Evolutionary conservation across 2,113 vertebrate species (phyloP), one percentile per base, ranked within the genome.

Genomic region (Rallus limicola): DNA sequence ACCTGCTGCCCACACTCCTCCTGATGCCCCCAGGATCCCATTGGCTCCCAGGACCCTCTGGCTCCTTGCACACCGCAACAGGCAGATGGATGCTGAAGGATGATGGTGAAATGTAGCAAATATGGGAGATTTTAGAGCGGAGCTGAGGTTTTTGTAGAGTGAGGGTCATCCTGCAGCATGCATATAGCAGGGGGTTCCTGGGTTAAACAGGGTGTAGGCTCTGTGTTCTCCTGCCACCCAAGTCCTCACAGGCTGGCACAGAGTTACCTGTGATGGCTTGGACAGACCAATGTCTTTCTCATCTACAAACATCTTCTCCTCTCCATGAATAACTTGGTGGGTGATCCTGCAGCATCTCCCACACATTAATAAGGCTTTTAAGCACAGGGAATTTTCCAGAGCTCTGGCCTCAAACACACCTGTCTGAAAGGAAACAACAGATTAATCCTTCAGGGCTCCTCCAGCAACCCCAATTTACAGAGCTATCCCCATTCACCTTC

Each of bases 1-100:
- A 44, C 44, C 44, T 44, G 44, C 44, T 44, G 44, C 17, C 44
- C 44, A 46, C 44, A 46, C 44, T 46, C 44, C 44, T 46, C 44
- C 8, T 46, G 44, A 46, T 46, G 44, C 44, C 44, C 44, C 17
- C 44, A 46, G 44, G 44, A 46, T 46, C 44, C 44, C 44, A 46
- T 17, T 19, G 44, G 7, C 44, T 46, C 44, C 15, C 36, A 13
- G 8, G 68, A 1, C 13, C n/a, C 14, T 12, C 64, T 52, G 19
- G 75, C 21, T 62, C 8, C 36, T 70, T 3, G 1, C 4, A 34
- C 31, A 25, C 23, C 8, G 36, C 0, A 17, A 31, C 16, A 34
- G 60, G 1, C 36, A 10, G 0, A 4, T 0, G 16, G 29, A 34
- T 2, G 29, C 28, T 13, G 33, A 59, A 26, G 1, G 5, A 2